Percentiles rank a stretch among this genome's conserved stretches.
Conservation (phyloP, 2,113 vertebrate genomes). For the Bothrops jararaca region DNA sequence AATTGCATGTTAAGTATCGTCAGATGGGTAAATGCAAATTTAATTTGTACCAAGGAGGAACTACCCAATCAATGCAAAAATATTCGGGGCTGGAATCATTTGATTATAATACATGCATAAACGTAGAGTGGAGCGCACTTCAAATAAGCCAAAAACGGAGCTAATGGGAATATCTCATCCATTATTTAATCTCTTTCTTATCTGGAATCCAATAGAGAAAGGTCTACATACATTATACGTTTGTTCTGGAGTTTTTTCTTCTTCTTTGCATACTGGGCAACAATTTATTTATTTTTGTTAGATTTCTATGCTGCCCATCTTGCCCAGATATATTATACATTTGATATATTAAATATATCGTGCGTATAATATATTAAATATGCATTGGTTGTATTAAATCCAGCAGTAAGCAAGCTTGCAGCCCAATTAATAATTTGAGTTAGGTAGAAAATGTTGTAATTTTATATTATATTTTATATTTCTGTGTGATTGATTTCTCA, state of each 20-base stretch:
- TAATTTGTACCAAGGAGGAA: constrained; percentile 36
- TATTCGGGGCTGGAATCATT: constrained; percentile 64
- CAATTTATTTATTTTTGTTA: constrained; percentile 12
- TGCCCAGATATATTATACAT: background rate
- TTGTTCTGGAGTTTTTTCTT: constrained; percentile 40
- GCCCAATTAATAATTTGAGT: constrained; percentile 71
- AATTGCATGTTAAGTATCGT: constrained; percentile 42
- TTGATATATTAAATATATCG: constrained; percentile 72
- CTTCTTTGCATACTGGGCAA: constrained; percentile 67
- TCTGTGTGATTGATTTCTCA: constrained; percentile 68
- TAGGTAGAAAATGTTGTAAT: constrained; percentile 57
- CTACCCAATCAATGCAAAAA: constrained; percentile 73
- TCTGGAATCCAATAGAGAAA: constrained; percentile 74
- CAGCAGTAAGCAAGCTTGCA: constrained; percentile 59
- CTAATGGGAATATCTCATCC: constrained; percentile 78
- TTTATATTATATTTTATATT: background rate
- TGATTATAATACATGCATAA: constrained; percentile 61
- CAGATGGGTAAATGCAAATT: constrained; percentile 63
- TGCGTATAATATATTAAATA: too few relatives aligned
- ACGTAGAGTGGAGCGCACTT: constrained; percentile 44
- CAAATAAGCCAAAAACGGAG: constrained; percentile 72
- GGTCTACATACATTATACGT: constrained; percentile 69
- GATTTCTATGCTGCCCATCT: too few relatives aligned
- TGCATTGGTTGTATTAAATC: constrained; percentile 71
- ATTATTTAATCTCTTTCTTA: constrained; percentile 79